Evolutionary conservation across 37 sponge, comb jelly and placozoan genomes (phyloP), one percentile per base, ranked within the genome.

Genomic region (Oopsacas minuta): DNA sequence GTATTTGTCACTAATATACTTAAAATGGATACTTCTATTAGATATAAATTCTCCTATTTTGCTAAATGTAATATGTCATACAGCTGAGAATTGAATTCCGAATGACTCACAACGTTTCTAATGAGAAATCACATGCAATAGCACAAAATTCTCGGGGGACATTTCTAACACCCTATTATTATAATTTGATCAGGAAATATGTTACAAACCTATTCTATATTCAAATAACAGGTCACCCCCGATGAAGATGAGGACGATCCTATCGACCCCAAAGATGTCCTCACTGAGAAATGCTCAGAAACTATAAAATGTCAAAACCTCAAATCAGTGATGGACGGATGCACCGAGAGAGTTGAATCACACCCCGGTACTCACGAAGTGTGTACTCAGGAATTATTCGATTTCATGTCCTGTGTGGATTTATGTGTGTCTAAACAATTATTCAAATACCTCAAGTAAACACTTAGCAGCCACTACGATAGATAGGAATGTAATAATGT

Each of bases 381-480:
- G 7, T 96, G 96, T 81, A 81, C 82, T 53, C 86, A 91, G 81
- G 94, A 96, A 86, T 85, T 96, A 35, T 86, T 88, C 49, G 96
- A 96, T 82, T 96, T 96, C 81, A 37, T 96, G n/a, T 89, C 89
- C 82, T 96, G 96, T 37, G 91, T 91, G 15, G 96, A 96, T 51
- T 81, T 88, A 20, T 96, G 96, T 90, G 96, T 96, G 28, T 61
- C 75, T 5, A 61, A 61, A n/a, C 75, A 61, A 25, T n/a, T 61
- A n/a, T 61, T 61, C 75, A 61, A 61, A 3, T 61, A 20, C 75
- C 20, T 61, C 28, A 61, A 61, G 22, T 61, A 61, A 61, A 25
- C 75, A 12, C n/a, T n/a, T n/a, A n/a, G n/a, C n/a, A n/a, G n/a
- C n/a, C n/a, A n/a, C n/a, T n/a, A n/a, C n/a, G n/a, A n/a, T n/a